Percentiles rank a stretch among this genome's conserved stretches.
phyloP scores from a whole-genome alignment of 1,140 invertebrate genomes.

The Drosophila tropicalis region DNA sequence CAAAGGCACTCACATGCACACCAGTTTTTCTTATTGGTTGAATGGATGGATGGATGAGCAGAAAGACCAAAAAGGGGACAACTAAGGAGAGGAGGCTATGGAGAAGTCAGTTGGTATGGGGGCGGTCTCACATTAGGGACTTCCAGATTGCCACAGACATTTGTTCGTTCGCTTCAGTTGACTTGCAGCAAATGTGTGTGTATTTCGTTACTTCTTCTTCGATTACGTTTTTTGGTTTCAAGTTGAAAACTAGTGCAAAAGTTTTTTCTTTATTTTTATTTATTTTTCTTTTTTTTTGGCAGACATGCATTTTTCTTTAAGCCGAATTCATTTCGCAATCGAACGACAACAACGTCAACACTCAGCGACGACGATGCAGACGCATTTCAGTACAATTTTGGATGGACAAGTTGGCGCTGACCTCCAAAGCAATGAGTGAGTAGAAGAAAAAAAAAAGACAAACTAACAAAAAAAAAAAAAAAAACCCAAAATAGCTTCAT shows the following conservation, averaged over 20 bases:
- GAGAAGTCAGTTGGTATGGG: background rate
- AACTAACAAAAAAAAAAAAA: conserved; percentile 32
- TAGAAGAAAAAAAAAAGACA: conserved; percentile 10
- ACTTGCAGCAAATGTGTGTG: conserved; percentile 26
- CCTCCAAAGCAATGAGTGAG: conserved; percentile 42
- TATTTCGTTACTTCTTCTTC: conserved; percentile 38
- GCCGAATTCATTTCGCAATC: conserved; percentile 50
- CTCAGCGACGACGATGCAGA: conserved; percentile 24
- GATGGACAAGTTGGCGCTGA: conserved; percentile 56
- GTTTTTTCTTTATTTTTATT: no score
- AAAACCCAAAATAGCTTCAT: conserved; percentile 44
- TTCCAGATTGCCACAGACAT: conserved; percentile 50
- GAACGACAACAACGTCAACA: conserved; percentile 19
- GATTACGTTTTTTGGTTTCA: conserved; percentile 42
- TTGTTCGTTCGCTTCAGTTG: conserved; percentile 44
- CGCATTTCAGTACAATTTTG: conserved; percentile 49
- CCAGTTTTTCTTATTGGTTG: background rate
- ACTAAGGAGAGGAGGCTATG: background rate
- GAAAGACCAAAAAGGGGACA: no score
- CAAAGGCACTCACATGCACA: background rate
- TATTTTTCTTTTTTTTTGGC: conserved; percentile 41
- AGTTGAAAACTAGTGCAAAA: conserved; percentile 54
- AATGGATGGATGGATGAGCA: background rate
- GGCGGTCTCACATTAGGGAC: conserved; percentile 27
- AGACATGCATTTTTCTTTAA: conserved; percentile 56